Percentiles rank a stretch among this genome's conserved stretches.
These are phyloP conservation scores for Palythoa grandis DNA, from an alignment of 92 coral and sea anemone species.

Conservation along the genomic window DNA sequence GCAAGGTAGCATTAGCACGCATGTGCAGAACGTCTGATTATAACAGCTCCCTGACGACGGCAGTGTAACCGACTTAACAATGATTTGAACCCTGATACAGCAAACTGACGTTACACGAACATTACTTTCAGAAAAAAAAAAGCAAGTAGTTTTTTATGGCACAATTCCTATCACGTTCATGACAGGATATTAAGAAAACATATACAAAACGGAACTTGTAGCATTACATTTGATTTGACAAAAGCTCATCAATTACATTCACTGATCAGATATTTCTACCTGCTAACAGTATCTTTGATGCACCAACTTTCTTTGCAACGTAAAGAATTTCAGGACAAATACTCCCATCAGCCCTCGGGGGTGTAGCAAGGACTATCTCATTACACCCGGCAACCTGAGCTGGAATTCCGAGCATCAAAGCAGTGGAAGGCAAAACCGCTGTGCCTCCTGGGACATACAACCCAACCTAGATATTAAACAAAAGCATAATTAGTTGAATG, in stretches of 20 bases:
- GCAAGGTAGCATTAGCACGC: no score
- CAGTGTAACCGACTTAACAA: no score
- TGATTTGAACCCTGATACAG: no score
- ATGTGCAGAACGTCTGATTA: no score
- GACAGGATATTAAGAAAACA: no score
- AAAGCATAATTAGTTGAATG: not conserved
- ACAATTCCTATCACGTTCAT: no score
- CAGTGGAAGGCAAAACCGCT: constrained; percentile 64
- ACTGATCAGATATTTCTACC: constrained; percentile 5
- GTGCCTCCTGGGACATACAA: constrained; percentile 63
- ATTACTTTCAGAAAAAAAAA: no score
- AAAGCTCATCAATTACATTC: not conserved
- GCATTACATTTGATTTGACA: no score
- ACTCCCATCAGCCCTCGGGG: constrained; percentile 60
- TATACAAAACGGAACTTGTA: no score
- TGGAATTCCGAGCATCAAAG: constrained; percentile 64
- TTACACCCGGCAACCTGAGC: constrained; percentile 61
- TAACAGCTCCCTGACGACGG: no score
- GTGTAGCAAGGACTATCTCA: constrained; percentile 58
- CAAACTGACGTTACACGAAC: no score
- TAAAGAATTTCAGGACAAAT: constrained; percentile 53
- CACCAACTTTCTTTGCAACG: constrained; percentile 59
- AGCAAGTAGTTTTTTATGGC: no score
- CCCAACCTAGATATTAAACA: constrained; percentile 34
- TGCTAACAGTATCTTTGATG: constrained; percentile 57